phyloP scores from a whole-genome alignment of 2,113 vertebrate genomes.

The Istiophorus platypterus region DNA sequence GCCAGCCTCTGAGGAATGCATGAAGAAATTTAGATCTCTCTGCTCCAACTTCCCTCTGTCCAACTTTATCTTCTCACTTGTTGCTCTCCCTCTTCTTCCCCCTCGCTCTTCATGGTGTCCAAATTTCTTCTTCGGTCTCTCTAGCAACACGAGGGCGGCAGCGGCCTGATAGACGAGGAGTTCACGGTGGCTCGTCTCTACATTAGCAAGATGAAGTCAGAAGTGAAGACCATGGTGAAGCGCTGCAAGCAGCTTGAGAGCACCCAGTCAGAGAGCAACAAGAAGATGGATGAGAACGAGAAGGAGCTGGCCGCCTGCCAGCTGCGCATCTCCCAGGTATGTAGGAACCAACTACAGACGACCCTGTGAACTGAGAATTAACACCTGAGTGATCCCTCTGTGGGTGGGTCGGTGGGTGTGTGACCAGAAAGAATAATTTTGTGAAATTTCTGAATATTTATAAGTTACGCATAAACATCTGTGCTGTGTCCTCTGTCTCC shows the following conservation, averaged over 20 bases:
- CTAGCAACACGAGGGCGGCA: constrained; percentile 93
- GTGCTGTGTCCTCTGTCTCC: constrained; percentile 1
- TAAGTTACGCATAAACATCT: neutral
- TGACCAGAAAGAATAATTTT: neutral
- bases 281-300: constrained; percentile 96
- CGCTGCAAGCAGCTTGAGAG: constrained; percentile 95
- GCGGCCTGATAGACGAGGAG: constrained; percentile 96
- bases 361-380: neutral
- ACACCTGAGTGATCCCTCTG: neutral
- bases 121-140: constrained; percentile 15
- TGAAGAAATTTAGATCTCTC: neutral
- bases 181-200: constrained; percentile 97
- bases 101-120: neutral
- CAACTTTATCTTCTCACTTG: no score
- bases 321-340: constrained; percentile 94
- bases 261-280: constrained; percentile 93
- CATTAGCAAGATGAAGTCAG: constrained; percentile 98
- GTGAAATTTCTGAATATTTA: neutral
- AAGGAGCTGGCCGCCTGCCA: constrained; percentile 96
- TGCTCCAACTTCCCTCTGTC: neutral
- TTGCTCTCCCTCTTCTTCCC: neutral
- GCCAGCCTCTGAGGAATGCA: neutral
- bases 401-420: no score
- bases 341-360: accelerated
- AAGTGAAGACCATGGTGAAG: constrained; percentile 97